phyloP scores from a whole-genome alignment of 1,140 invertebrate genomes.

The Charaxes varanes region DNA sequence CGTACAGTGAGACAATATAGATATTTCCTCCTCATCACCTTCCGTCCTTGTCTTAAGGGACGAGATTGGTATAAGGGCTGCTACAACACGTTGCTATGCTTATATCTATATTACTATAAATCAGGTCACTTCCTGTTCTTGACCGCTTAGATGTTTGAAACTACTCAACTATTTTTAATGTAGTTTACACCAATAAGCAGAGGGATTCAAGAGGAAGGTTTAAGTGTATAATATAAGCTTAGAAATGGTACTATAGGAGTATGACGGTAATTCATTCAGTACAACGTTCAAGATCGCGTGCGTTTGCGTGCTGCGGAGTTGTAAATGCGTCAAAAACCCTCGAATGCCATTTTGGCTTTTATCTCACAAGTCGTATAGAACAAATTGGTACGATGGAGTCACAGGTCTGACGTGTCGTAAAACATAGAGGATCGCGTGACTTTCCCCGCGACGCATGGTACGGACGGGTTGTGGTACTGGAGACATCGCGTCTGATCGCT shows the following conservation, averaged over 20 bases:
- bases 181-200: neutral
- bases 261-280: slow-evolving; percentile 5
- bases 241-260: neutral
- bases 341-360: slow-evolving; percentile 13
- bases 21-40: slow-evolving; percentile 18
- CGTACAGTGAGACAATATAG: slow-evolving; percentile 20
- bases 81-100: neutral
- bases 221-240: neutral
- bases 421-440: slow-evolving; percentile 42
- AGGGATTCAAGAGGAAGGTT: neutral
- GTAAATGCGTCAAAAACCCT: slow-evolving; percentile 19
- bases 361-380: slow-evolving; percentile 8
- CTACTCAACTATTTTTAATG: too few species aligned
- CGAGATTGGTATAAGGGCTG: slow-evolving; percentile 9
- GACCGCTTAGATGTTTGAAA: too few species aligned
- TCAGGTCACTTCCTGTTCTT: too few species aligned
- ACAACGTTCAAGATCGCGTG: slow-evolving; percentile 18
- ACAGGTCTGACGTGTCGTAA: slow-evolving; percentile 8
- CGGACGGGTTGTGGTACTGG: slow-evolving; percentile 32
- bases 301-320: slow-evolving; percentile 10
- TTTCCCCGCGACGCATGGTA: slow-evolving; percentile 37
- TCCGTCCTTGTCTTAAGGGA: slow-evolving; percentile 18
- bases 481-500: slow-evolving; percentile 29
- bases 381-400: slow-evolving; percentile 4
- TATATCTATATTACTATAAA: too few species aligned